Evolutionary conservation across 2,888 invertebrate genomes (phyloP).

Genomic region (Lutraria lutraria): DNA sequence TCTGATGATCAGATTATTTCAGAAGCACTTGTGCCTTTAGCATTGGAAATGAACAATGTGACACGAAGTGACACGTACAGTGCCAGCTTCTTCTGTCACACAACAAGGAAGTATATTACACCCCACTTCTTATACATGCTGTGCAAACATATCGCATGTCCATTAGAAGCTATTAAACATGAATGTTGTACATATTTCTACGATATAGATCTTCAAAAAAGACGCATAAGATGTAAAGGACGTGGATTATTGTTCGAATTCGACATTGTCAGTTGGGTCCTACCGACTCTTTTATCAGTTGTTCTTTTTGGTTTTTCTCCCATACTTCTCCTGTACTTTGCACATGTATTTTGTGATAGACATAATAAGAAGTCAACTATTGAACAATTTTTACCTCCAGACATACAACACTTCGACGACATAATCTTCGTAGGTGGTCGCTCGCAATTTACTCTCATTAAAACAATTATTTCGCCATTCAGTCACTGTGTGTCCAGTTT

Average conservation of each 20-base stretch:
- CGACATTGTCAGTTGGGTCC: conserved; percentile 62
- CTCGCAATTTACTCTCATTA: not conserved
- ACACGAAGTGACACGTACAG: conserved; percentile 57
- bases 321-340: conserved; percentile 42
- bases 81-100: conserved; percentile 67
- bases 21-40: conserved; percentile 40
- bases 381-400: not conserved
- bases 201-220: not conserved
- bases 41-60: conserved; percentile 33
- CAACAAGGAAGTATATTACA: conserved; percentile 56
- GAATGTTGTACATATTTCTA: conserved; percentile 54
- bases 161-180: conserved; percentile 62
- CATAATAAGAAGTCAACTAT: not conserved
- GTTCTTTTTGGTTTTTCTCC: conserved; percentile 63
- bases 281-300: conserved; percentile 59
- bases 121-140: conserved; percentile 54
- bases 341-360: conserved; percentile 1
- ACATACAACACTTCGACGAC: not conserved
- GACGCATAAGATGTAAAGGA: not conserved
- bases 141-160: conserved; percentile 69
- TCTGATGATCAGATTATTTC: conserved; percentile 42
- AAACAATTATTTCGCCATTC: conserved; percentile 23
- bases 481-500: not conserved
- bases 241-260: conserved; percentile 28
- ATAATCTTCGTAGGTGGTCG: conserved; percentile 3